Percentiles rank a stretch among this genome's conserved stretches.
These are phyloP conservation scores for Pomatorhinus ruficollis DNA, from an alignment of 2,113 vertebrate genomes.

Conservation along the genomic window DNA sequence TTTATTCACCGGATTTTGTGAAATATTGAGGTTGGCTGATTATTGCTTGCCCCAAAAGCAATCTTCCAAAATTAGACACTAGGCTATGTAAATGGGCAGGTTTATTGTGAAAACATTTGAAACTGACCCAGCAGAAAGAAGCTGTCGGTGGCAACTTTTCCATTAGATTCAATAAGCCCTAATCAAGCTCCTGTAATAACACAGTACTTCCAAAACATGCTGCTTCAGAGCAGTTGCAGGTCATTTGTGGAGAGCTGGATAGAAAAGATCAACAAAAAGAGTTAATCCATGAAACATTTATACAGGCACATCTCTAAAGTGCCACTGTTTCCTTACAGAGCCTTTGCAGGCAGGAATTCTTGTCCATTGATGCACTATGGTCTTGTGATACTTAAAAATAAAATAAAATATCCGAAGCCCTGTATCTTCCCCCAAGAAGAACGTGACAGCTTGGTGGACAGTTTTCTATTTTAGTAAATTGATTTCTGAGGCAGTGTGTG, in stretches of 20 bases:
- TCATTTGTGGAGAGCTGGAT: not conserved
- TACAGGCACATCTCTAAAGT: not conserved
- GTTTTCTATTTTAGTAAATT: not conserved
- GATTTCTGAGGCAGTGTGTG: not conserved
- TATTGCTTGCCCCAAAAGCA: conserved; percentile 5
- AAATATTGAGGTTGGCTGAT: conserved; percentile 25
- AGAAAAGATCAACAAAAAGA: not conserved
- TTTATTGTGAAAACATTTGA: conserved; percentile 4
- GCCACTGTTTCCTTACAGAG: not conserved
- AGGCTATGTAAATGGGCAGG: not conserved
- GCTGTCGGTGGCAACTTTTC: not conserved
- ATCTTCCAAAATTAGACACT: not conserved
- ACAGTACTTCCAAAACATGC: not conserved
- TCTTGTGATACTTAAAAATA: not conserved
- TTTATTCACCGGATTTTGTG: not conserved
- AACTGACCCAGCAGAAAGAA: conserved; percentile 1
- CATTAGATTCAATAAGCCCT: not conserved
- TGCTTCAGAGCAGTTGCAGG: not conserved
- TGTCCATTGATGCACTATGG: not conserved
- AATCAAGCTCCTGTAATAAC: not conserved
- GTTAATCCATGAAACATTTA: not conserved
- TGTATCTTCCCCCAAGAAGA: not conserved
- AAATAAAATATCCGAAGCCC: not conserved
- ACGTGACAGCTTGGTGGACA: not conserved
- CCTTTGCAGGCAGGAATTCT: not conserved